Conservation (phyloP, 2,797 vertebrate species). For the Thalassophryne amazonica region DNA sequence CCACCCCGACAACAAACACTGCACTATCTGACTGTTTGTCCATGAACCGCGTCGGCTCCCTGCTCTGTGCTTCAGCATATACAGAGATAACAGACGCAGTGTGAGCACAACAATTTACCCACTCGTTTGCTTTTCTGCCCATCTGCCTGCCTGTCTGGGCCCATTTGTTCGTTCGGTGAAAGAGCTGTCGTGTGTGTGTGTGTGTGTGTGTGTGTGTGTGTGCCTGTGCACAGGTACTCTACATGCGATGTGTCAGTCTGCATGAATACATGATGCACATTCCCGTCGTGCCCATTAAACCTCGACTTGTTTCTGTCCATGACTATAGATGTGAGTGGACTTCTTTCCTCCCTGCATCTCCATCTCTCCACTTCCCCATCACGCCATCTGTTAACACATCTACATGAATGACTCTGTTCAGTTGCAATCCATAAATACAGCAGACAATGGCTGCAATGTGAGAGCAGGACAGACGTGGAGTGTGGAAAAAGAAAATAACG, state of each 20-base stretch:
- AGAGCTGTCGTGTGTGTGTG: constrained; percentile 1
- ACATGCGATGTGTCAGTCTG: constrained; percentile 6
- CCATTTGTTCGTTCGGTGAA: constrained; percentile 8
- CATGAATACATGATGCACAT: constrained; percentile 12
- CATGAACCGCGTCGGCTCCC: constrained; percentile 9
- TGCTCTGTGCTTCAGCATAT: constrained; percentile 20
- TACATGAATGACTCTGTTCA: constrained; percentile 21
- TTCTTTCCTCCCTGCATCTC: constrained; percentile 5
- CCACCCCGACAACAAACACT: constrained; percentile 60
- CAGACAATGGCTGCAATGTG: constrained; percentile 39
- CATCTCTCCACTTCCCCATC: constrained; percentile 3
- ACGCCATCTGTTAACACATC: constrained; percentile 49
- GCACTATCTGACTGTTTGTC: constrained; percentile 43
- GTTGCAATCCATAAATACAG: constrained; percentile 24
- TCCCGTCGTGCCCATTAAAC: constrained; percentile 5
- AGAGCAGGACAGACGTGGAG: constrained; percentile 16
- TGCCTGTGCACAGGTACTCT: constrained; percentile 6
- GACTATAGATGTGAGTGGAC: neutral
- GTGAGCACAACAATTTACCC: constrained; percentile 16
- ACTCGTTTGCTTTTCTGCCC: neutral
- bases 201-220: too few relatives aligned
- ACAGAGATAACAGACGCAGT: constrained; percentile 4
- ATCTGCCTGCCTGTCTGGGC: constrained; percentile 24
- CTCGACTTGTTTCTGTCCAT: constrained; percentile 5
- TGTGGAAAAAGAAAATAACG: constrained; percentile 8